These are phyloP conservation scores for Neoniphon sammara DNA, from an alignment of 2,797 vertebrate species.

Conservation along the genomic window DNA sequence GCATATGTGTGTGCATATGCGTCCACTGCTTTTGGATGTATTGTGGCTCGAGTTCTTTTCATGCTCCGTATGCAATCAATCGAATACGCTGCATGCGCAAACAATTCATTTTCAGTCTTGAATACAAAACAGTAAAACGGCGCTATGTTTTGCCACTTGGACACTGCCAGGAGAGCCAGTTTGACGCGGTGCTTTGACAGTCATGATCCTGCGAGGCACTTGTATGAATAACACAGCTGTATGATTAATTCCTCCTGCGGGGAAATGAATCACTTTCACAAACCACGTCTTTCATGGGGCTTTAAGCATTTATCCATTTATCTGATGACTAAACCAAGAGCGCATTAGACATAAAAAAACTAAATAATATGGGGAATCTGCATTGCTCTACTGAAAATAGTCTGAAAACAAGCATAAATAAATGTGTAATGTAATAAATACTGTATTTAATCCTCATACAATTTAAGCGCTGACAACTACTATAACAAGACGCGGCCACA, in stretches of 20 bases:
- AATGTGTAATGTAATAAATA: no score
- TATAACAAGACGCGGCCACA: no score
- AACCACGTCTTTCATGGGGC: background rate
- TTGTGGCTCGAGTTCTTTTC: constrained; percentile 11
- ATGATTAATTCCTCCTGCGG: background rate
- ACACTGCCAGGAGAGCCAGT: background rate
- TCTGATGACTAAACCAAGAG: no score
- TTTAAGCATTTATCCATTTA: background rate
- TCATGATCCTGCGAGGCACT: background rate
- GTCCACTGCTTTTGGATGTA: constrained; percentile 5
- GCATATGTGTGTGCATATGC: background rate
- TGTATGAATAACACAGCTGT: background rate
- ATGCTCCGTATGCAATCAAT: constrained; percentile 22
- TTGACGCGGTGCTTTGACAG: constrained; percentile 18
- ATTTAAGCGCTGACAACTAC: no score
- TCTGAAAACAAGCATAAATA: no score
- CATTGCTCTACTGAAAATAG: no score
- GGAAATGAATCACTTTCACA: constrained; percentile 9
- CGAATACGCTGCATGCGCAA: constrained; percentile 18
- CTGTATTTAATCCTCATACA: no score
- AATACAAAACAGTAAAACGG: no score
- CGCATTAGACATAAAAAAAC: background rate
- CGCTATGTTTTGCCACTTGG: background rate
- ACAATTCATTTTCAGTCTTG: constrained; percentile 7
- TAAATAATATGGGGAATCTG: no score